Conservation (phyloP, 1,140 invertebrate species). For the Drosophila pachea region DNA sequence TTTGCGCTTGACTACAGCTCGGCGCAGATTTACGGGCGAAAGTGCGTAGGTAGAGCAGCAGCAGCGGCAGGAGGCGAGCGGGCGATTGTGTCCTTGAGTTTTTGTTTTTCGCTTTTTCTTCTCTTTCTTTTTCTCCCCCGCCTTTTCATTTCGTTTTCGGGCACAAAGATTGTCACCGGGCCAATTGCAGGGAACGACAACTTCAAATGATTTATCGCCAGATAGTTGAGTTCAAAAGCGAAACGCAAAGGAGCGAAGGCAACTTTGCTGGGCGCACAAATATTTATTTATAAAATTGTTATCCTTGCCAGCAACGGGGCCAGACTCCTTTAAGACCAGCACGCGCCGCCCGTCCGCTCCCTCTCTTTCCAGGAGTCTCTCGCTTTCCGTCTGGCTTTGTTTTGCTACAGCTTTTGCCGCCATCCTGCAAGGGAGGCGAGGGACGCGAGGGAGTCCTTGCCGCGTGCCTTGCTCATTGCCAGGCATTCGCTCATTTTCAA, state of each 20-base stretch:
- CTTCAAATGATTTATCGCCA: slow-evolving; percentile 77
- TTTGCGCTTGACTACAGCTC: slow-evolving; percentile 51
- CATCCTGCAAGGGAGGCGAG: slow-evolving; percentile 11
- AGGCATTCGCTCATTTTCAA: slow-evolving; percentile 77
- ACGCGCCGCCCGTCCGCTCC: not conserved
- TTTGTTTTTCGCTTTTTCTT: slow-evolving; percentile 6
- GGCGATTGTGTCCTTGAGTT: slow-evolving; percentile 41
- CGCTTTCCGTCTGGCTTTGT: slow-evolving; percentile 12
- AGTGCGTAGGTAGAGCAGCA: slow-evolving; percentile 55
- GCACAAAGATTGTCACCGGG: slow-evolving; percentile 69
- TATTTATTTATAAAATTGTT: slow-evolving; percentile 78
- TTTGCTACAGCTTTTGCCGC: slow-evolving; percentile 45
- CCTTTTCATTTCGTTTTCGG: slow-evolving; percentile 1
- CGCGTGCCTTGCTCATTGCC: slow-evolving; percentile 65
- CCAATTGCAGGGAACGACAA: slow-evolving; percentile 65
- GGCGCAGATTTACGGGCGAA: slow-evolving; percentile 67
- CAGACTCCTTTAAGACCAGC: slow-evolving; percentile 9
- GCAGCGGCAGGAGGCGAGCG: slow-evolving; percentile 9
- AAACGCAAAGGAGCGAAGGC: slow-evolving; percentile 52
- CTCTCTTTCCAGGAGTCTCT: not conserved
- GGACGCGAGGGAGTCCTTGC: slow-evolving; percentile 5
- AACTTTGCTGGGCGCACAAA: slow-evolving; percentile 62
- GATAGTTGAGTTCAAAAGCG: slow-evolving; percentile 77
- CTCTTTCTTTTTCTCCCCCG: not conserved
- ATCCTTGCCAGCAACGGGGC: slow-evolving; percentile 54